Conservation (phyloP, 2,113 vertebrate genomes). For the Zosterops pallidus region DNA sequence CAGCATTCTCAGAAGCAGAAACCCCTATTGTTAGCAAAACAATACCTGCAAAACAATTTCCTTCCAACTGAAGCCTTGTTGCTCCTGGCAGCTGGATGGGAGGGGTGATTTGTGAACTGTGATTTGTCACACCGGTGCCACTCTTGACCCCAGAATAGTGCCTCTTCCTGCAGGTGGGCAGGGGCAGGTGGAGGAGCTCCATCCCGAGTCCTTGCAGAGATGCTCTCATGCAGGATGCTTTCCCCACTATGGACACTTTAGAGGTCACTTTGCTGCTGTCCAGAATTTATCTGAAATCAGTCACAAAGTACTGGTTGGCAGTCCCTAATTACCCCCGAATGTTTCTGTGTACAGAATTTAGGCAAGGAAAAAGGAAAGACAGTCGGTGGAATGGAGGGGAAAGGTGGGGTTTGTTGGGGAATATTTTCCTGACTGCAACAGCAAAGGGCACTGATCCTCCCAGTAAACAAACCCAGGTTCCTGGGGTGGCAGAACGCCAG, state of each 20-base stretch:
- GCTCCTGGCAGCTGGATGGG: slow-evolving; percentile 12
- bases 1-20: slow-evolving; percentile 57
- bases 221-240: too few species aligned
- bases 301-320: background rate
- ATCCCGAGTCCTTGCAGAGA: accelerated
- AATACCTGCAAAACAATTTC: slow-evolving; percentile 66
- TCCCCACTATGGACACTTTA: background rate
- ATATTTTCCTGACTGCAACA: background rate
- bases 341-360: accelerated
- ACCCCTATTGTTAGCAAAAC: slow-evolving; percentile 75
- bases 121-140: background rate
- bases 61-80: slow-evolving; percentile 26
- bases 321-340: too few species aligned
- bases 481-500: slow-evolving; percentile 25
- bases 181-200: background rate
- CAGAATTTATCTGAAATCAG: background rate
- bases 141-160: background rate
- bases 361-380: background rate
- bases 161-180: background rate
- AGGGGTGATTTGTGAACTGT: slow-evolving; percentile 36
- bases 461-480: background rate
- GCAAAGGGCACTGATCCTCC: accelerated
- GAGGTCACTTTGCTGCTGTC: background rate
- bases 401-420: background rate
- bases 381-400: accelerated